These are phyloP conservation scores for Campaea margaritaria DNA, from an alignment of 2,888 invertebrate species.

Conservation along the genomic window DNA sequence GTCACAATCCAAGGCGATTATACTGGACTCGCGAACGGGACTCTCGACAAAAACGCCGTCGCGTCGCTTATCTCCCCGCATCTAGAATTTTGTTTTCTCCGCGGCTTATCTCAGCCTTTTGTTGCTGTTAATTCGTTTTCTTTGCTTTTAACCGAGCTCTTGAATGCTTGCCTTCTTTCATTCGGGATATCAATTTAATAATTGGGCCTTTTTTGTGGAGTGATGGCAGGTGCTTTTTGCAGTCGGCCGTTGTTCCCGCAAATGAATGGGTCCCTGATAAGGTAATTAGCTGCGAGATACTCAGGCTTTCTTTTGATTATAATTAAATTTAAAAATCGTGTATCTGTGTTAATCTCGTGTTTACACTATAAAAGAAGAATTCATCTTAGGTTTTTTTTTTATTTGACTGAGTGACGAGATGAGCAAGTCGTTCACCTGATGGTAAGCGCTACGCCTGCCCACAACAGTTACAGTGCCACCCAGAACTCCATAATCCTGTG, in stretches of 20 bases:
- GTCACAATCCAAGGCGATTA: conserved; percentile 53
- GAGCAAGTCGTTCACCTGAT: no score
- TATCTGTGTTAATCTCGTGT: conserved; percentile 4
- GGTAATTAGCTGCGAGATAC: conserved; percentile 39
- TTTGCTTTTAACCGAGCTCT: conserved; percentile 46
- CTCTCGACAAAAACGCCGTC: conserved; percentile 51
- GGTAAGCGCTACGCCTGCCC: no score
- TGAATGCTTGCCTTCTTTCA: conserved; percentile 35
- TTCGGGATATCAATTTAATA: conserved; percentile 18
- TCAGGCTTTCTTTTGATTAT: conserved; percentile 8
- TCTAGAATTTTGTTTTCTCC: conserved; percentile 57
- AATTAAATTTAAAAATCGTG: conserved; percentile 4
- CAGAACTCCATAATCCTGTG: no score
- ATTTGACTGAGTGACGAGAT: no score
- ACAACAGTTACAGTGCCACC: no score
- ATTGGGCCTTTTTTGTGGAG: conserved; percentile 11
- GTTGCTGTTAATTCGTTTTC: conserved; percentile 60
- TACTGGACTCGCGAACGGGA: conserved; percentile 45
- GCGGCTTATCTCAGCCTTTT: conserved; percentile 59
- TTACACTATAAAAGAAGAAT: not conserved
- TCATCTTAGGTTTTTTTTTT: no score
- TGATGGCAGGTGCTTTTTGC: conserved; percentile 25
- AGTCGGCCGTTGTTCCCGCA: conserved; percentile 39
- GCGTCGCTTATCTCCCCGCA: conserved; percentile 49
- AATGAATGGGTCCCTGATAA: conserved; percentile 42